These are phyloP conservation scores for Nineta flava DNA, from an alignment of 2,888 invertebrate genomes.

Conservation along the genomic window DNA sequence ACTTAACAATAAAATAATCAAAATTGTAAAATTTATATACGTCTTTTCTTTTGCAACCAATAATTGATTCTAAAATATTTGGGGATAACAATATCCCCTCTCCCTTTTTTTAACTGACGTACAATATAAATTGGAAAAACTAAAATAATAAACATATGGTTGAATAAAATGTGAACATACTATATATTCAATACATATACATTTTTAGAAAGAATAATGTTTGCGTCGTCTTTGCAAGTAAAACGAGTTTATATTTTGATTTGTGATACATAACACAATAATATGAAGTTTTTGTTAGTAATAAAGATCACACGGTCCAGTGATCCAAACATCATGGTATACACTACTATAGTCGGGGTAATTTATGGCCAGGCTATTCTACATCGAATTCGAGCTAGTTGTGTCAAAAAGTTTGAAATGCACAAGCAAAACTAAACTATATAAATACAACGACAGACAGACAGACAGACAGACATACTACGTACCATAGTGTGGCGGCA, in stretches of 20 bases:
- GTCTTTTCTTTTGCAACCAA: no score
- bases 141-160: no score
- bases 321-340: not conserved
- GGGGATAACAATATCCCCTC: no score
- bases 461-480: no score
- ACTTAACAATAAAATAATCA: no score
- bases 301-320: slow-evolving; percentile 4
- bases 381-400: not conserved
- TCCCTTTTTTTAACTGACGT: no score
- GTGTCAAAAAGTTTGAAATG: slow-evolving; percentile 4
- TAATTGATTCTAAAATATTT: no score
- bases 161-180: no score
- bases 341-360: not conserved
- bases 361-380: slow-evolving; percentile 2
- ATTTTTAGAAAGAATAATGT: not conserved
- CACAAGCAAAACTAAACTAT: not conserved
- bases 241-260: not conserved
- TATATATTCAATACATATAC: no score
- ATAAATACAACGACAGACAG: no score
- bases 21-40: no score
- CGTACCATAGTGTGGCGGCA: not conserved
- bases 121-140: no score
- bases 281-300: slow-evolving; percentile 1
- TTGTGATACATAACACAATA: slow-evolving; percentile 1
- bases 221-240: not conserved